Percentiles rank a stretch among this genome's conserved stretches.
Conservation (phyloP, 2,113 vertebrate species). For the Emydocephalus ijimae region DNA sequence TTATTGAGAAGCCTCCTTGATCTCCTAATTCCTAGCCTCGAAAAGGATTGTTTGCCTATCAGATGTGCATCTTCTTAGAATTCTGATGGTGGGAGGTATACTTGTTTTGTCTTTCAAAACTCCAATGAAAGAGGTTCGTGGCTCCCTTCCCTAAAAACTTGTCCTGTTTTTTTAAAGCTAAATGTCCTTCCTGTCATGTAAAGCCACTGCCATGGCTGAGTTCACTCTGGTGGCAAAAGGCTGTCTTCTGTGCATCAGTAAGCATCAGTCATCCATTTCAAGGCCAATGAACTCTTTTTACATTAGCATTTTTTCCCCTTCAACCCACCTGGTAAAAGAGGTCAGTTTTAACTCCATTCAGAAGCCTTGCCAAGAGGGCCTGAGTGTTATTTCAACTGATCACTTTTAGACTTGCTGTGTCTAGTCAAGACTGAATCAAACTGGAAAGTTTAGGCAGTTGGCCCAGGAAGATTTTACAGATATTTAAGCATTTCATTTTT, state of each 20-base stretch:
- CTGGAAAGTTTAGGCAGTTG: background rate
- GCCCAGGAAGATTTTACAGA: background rate
- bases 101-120: background rate
- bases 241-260: background rate
- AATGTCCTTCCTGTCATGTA: background rate
- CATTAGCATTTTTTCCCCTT: background rate
- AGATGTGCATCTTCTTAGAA: background rate
- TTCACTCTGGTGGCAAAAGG: conserved; percentile 1
- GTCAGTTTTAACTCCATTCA: background rate
- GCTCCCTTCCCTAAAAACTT: background rate
- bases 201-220: conserved; percentile 2
- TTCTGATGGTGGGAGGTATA: background rate
- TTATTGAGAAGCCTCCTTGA: too few species aligned
- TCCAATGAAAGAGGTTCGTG: background rate
- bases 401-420: background rate
- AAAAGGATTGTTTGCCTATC: background rate
- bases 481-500: background rate
- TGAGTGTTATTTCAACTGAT: background rate
- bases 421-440: background rate
- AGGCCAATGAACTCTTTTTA: background rate
- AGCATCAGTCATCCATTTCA: background rate
- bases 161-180: background rate
- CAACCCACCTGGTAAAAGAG: background rate
- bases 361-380: background rate
- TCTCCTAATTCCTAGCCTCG: background rate